A percentile compares a stretch with the other conserved stretches of the same genome.
phyloP scores from a whole-genome alignment of 2,888 invertebrate species.

The Andrena fulva region DNA sequence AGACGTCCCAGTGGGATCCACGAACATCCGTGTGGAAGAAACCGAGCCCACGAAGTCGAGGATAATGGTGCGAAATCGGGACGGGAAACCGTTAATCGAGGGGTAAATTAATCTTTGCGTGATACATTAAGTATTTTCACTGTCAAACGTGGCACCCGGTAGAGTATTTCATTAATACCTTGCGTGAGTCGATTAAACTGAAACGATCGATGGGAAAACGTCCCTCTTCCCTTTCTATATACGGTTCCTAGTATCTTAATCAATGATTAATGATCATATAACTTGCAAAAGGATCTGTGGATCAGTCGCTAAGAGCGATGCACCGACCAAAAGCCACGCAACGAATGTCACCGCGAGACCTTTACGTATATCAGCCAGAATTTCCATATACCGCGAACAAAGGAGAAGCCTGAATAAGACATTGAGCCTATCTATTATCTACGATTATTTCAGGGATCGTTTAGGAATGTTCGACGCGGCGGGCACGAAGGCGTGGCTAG shows the following conservation, averaged over 20 bases:
- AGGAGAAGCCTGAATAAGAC: not conserved
- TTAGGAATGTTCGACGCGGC: slow-evolving; percentile 81
- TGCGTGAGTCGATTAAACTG: too few relatives aligned
- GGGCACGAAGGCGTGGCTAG: slow-evolving; percentile 81
- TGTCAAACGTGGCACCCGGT: not conserved
- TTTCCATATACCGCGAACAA: not conserved
- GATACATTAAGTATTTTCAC: not conserved
- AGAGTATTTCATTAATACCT: too few relatives aligned
- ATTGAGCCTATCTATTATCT: slow-evolving; percentile 5
- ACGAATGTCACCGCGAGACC: not conserved
- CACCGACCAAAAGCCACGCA: not conserved
- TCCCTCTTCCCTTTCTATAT: too few relatives aligned
- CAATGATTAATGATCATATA: too few relatives aligned
- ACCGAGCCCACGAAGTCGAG: slow-evolving; percentile 85
- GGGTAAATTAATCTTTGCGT: slow-evolving; percentile 79
- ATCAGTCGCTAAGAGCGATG: too few relatives aligned
- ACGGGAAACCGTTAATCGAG: slow-evolving; percentile 84
- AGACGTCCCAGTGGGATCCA: slow-evolving; percentile 85
- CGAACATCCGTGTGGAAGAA: slow-evolving; percentile 86
- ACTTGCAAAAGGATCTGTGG: too few relatives aligned
- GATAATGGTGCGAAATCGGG: slow-evolving; percentile 84
- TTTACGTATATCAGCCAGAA: not conserved
- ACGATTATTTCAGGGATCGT: slow-evolving; percentile 76
- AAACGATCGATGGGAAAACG: too few relatives aligned
- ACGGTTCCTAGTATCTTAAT: too few relatives aligned